phyloP scores from a whole-genome alignment of 2,888 invertebrate species.

The Latrodectus hesperus region DNA sequence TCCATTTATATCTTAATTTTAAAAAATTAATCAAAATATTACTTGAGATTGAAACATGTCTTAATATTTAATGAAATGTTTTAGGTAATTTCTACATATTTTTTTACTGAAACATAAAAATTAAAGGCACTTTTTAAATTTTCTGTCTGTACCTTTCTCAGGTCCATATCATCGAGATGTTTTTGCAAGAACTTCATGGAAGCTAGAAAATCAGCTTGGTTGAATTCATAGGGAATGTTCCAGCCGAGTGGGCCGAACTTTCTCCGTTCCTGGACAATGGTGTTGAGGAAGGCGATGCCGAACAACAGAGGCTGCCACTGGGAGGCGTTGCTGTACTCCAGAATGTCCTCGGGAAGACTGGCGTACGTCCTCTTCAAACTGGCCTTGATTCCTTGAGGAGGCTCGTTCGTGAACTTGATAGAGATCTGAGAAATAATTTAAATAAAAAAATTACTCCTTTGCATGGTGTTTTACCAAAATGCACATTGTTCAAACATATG shows the following conservation, averaged over 20 bases:
- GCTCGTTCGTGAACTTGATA: slow-evolving; percentile 98
- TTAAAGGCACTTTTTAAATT: too few species aligned
- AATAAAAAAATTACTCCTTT: too few species aligned
- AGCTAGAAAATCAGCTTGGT: slow-evolving; percentile 96
- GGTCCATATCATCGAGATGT: slow-evolving; percentile 96
- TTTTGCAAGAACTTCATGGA: slow-evolving; percentile 97
- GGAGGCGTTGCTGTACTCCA: slow-evolving; percentile 91
- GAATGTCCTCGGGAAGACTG: slow-evolving; percentile 87
- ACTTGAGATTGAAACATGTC: too few species aligned
- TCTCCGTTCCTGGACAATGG: slow-evolving; percentile 93
- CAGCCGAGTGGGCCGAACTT: slow-evolving; percentile 98
- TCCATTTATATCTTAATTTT: too few species aligned
- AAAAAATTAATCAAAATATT: too few species aligned
- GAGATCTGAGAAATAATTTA: slow-evolving; percentile 83
- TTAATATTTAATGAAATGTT: too few species aligned
- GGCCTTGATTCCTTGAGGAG: slow-evolving; percentile 94
- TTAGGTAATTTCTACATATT: too few species aligned
- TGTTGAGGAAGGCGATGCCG: slow-evolving; percentile 95
- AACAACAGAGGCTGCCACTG: slow-evolving; percentile 96
- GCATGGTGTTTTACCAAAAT: too few species aligned
- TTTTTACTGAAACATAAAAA: too few species aligned
- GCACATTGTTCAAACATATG: too few species aligned
- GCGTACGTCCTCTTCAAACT: slow-evolving; percentile 96
- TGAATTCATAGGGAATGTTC: slow-evolving; percentile 98
- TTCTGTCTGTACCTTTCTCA: slow-evolving; percentile 82